Percentiles rank a stretch among this genome's conserved stretches.
Evolutionary conservation across 2,797 vertebrate species (phyloP).

Genomic region (Dicrostonyx torquatus): DNA sequence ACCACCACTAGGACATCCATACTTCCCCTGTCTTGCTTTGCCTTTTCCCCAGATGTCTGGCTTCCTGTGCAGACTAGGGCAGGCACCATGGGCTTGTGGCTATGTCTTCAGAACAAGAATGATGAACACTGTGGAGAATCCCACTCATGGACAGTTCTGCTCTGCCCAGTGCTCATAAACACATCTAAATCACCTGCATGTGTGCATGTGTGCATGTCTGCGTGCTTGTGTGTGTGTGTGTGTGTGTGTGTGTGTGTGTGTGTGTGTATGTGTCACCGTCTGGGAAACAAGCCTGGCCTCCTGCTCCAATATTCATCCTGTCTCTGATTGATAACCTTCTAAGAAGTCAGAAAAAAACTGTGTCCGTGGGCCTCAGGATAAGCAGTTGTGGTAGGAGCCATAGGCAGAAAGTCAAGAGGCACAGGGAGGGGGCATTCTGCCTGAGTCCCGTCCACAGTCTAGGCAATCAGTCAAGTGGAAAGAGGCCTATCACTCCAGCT

Average conservation of each 20-base stretch:
- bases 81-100: background rate
- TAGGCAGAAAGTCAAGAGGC: background rate
- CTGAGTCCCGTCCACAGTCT: background rate
- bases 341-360: background rate
- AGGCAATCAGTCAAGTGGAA: background rate
- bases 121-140: too few relatives aligned
- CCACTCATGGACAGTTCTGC: background rate
- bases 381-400: background rate
- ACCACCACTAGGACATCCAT: background rate
- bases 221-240: background rate
- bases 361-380: background rate
- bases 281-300: background rate
- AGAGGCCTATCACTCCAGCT: background rate
- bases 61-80: background rate
- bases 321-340: background rate
- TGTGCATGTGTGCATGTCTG: background rate
- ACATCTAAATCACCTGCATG: background rate
- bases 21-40: background rate
- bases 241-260: background rate
- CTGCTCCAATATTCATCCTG: background rate
- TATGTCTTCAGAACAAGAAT: background rate
- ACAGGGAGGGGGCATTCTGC: background rate
- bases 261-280: background rate
- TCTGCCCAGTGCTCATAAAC: background rate
- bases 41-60: background rate